Base-by-base conservation (phyloP, 2,113 vertebrate genomes). In the Salvelinus namaycush region DNA sequence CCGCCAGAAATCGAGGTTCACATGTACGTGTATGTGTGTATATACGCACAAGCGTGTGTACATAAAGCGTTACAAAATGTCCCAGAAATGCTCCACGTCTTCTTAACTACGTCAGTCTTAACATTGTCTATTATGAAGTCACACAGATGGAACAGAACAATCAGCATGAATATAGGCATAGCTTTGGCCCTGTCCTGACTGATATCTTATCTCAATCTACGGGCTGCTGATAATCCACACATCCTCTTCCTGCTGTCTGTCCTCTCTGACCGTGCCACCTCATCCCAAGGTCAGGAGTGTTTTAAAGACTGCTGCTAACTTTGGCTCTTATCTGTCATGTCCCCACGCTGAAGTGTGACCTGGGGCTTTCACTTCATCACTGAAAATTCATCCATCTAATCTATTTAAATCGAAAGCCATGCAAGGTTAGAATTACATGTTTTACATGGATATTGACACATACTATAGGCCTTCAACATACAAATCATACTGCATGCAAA, bases 121-220 rank as follows among this genome's bases (percentile, higher is more conserved):
- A 31, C 66, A 16, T 5, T 24, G 9, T 29, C 66, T 34, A 18
- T 18, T 68, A 6, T 16, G 31, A 68, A 6, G 16, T 26, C 16
- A 18, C 13, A 20, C 16, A 8, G 29, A 20, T 44, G 8, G 39
- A 44, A 44, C 14, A 27, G 18, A 34, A 3, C 27, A 39, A 68
- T 39, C 57, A 62, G 51, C n/a, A 73, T 74, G 74, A 72, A 14
- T 1, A 69, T 1, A 64, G 22, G 57, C 72, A 1, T 59, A 7
- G 18, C 22, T 54, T 22, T 77, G 12, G 14, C 66, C 18, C 7
- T 22, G 59, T 3, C 48, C 16, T 49, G 26, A 18, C 16, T 29
- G 11, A 31, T 79, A 75, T 79, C 77, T 79, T 79, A 79, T 79
- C 77, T 79, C 67, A 60, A 79, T 79, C 67, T 44, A 9, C 48